Evolutionary conservation across 2,888 invertebrate species (phyloP).

Genomic region (Therioaphis trifolii): DNA sequence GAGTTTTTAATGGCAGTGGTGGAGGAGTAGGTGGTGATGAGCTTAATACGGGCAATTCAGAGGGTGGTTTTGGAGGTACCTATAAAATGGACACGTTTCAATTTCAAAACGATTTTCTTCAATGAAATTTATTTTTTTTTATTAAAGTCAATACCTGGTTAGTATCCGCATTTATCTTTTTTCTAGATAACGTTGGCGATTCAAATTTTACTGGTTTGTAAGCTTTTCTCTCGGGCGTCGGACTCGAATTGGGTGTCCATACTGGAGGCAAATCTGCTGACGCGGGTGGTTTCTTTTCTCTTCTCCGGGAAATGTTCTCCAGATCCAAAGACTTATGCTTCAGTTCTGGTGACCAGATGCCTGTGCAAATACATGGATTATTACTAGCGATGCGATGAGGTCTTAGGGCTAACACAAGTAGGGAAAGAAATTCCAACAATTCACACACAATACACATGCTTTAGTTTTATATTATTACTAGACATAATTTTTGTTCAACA

Average conservation of each 20-base stretch:
- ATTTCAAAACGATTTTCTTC: background rate
- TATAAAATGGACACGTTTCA: background rate
- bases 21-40: constrained; percentile 27
- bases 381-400: constrained; percentile 28
- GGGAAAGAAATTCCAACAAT: constrained; percentile 42
- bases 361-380: constrained; percentile 67
- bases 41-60: constrained; percentile 22
- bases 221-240: constrained; percentile 75
- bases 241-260: constrained; percentile 76
- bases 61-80: constrained; percentile 22
- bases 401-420: constrained; percentile 29
- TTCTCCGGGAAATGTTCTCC: background rate
- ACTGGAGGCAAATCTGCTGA: constrained; percentile 70
- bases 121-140: background rate
- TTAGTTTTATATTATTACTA: constrained; percentile 10
- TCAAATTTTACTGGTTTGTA: constrained; percentile 84
- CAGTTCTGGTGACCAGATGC: constrained; percentile 75
- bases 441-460: constrained; percentile 58
- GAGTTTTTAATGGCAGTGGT: constrained; percentile 4
- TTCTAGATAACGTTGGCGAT: constrained; percentile 75
- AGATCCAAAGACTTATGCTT: constrained; percentile 55
- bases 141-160: constrained; percentile 17
- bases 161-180: constrained; percentile 69
- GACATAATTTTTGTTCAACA: background rate
- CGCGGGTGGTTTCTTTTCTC: constrained; percentile 22